Percentiles rank a stretch among this genome's conserved stretches.
phyloP scores from a whole-genome alignment of 64 coral and sea anemone species.

The Catalaphyllia jardinei region DNA sequence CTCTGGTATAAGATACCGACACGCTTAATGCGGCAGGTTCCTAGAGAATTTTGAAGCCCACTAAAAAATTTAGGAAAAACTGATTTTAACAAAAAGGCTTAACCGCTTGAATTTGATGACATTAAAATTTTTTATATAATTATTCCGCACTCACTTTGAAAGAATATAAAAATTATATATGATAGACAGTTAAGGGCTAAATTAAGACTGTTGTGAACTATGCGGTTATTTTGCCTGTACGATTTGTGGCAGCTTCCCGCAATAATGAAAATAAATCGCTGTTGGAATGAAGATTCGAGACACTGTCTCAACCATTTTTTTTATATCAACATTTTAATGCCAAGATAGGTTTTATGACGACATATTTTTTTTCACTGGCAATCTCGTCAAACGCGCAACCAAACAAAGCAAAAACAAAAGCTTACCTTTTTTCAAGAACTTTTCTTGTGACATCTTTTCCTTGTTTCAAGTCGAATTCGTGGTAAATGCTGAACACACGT shows the following conservation, averaged over 20 bases:
- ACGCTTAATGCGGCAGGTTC: too few species aligned
- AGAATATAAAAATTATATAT: not conserved
- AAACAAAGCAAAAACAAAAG: not conserved
- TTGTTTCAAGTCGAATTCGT: conserved; percentile 85
- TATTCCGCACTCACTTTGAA: not conserved
- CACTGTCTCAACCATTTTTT: not conserved
- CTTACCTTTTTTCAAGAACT: conserved; percentile 94
- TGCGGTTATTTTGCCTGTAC: not conserved
- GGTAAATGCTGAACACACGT: conserved; percentile 78
- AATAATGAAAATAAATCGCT: not conserved
- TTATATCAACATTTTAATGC: not conserved
- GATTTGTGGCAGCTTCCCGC: not conserved
- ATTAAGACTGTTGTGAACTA: not conserved
- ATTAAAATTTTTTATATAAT: not conserved
- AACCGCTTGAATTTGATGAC: not conserved
- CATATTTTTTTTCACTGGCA: not conserved
- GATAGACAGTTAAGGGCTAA: not conserved
- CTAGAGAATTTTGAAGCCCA: not conserved
- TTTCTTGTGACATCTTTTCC: conserved; percentile 85
- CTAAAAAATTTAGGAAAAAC: not conserved
- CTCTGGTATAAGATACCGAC: not conserved
- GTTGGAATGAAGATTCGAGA: not conserved
- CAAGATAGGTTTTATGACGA: not conserved
- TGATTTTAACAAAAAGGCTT: conserved; percentile 10
- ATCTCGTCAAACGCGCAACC: not conserved